Evolutionary conservation across 2,888 invertebrate genomes (phyloP).

Genomic region (Acrocera orbiculus): DNA sequence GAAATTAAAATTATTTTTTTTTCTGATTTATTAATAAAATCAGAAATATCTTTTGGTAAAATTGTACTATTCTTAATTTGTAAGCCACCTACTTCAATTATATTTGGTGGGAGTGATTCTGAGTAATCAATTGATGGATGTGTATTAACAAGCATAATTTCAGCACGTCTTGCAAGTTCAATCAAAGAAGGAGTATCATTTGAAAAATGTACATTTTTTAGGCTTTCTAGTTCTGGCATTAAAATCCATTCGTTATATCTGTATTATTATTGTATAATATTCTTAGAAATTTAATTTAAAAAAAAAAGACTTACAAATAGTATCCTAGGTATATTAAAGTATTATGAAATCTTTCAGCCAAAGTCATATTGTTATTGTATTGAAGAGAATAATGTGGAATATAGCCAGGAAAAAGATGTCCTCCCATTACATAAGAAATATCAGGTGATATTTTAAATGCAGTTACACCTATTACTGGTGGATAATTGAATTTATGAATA

Average conservation of each 20-base stretch:
- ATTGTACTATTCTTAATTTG: slow-evolving; percentile 20
- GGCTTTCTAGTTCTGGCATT: too few species aligned
- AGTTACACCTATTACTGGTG: slow-evolving; percentile 20
- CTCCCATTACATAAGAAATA: slow-evolving; percentile 15
- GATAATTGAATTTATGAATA: slow-evolving; percentile 20
- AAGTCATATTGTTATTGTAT: slow-evolving; percentile 16
- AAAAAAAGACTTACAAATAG: slow-evolving; percentile 10
- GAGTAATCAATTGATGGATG: slow-evolving; percentile 21
- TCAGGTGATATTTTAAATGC: slow-evolving; percentile 16
- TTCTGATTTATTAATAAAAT: slow-evolving; percentile 17
- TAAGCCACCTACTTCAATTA: slow-evolving; percentile 26
- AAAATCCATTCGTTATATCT: neutral
- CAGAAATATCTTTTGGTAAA: slow-evolving; percentile 17
- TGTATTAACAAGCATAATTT: slow-evolving; percentile 19
- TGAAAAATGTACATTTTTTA: neutral
- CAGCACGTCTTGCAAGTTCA: neutral
- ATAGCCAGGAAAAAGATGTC: slow-evolving; percentile 18
- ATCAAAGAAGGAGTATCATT: neutral
- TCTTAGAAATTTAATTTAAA: neutral
- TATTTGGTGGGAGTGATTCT: slow-evolving; percentile 23
- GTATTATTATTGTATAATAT: neutral
- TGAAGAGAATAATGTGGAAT: slow-evolving; percentile 15
- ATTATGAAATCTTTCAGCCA: slow-evolving; percentile 16
- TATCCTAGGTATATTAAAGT: slow-evolving; percentile 12
- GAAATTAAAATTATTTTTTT: slow-evolving; percentile 25